Conservation (phyloP, 2,888 invertebrate genomes). For the Labia minor region DNA sequence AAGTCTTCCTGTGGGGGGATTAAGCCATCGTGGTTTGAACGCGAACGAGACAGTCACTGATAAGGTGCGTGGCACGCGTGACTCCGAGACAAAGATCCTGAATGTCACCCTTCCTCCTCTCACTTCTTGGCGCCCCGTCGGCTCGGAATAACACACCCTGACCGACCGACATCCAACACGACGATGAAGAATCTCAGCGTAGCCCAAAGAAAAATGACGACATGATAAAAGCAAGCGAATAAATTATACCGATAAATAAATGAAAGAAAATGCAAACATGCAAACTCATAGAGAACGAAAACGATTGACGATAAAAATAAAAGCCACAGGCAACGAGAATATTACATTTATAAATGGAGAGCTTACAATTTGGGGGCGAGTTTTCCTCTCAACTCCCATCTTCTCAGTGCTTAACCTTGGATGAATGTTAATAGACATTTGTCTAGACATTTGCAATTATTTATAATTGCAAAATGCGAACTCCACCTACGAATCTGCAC, state of each 20-base stretch:
- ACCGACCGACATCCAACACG: background rate
- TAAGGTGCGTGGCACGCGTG: background rate
- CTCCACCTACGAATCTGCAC: too few species aligned
- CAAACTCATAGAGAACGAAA: background rate
- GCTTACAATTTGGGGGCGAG: too few species aligned
- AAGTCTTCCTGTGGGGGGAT: background rate
- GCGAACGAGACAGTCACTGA: background rate
- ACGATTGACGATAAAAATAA: background rate
- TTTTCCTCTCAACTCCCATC: too few species aligned
- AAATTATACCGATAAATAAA: constrained; percentile 1
- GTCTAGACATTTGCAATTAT: background rate
- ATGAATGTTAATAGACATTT: background rate
- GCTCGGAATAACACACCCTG: background rate
- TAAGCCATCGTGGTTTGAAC: background rate
- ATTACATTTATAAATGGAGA: too few species aligned
- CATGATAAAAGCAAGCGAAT: background rate
- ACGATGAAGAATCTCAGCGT: background rate
- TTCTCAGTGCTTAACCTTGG: background rate
- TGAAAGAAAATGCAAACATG: background rate
- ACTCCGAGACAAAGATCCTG: background rate
- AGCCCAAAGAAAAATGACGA: background rate
- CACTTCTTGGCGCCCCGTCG: too few species aligned
- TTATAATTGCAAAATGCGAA: too few species aligned
- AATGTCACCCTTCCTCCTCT: too few species aligned
- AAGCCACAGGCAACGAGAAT: background rate